phyloP scores from a whole-genome alignment of 2,797 vertebrate species.

The Helostoma temminkii region DNA sequence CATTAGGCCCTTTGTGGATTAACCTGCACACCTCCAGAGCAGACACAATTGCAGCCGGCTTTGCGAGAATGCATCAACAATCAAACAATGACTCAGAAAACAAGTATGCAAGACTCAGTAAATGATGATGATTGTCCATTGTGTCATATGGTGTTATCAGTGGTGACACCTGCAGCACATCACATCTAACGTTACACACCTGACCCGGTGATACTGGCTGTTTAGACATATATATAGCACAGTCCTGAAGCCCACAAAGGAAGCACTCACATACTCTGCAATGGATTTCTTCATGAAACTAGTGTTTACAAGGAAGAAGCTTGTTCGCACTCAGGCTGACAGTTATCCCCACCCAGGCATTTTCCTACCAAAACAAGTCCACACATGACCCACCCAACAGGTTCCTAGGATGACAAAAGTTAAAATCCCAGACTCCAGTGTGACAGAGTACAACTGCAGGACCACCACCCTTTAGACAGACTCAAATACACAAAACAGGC shows the following conservation, averaged over 20 bases:
- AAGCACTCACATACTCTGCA: neutral
- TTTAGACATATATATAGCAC: slow-evolving; percentile 15
- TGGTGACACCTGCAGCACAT: slow-evolving; percentile 51
- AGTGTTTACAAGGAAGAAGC: slow-evolving; percentile 36
- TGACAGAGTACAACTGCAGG: slow-evolving; percentile 22
- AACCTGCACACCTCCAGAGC: slow-evolving; percentile 66
- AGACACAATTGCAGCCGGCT: slow-evolving; percentile 52
- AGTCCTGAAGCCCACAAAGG: slow-evolving; percentile 18
- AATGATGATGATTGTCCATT: slow-evolving; percentile 11
- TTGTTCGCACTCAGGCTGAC: slow-evolving; percentile 49
- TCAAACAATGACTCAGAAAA: slow-evolving; percentile 58
- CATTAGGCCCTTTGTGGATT: slow-evolving; percentile 54
- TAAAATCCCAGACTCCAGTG: slow-evolving; percentile 3
- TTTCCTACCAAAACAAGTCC: slow-evolving; percentile 71
- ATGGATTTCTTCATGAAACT: slow-evolving; percentile 13
- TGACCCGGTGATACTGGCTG: slow-evolving; percentile 1
- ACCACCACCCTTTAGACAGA: slow-evolving; percentile 45
- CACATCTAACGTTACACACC: slow-evolving; percentile 17
- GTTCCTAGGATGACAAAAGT: slow-evolving; percentile 58
- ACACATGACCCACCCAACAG: slow-evolving; percentile 78
- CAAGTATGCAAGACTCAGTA: neutral
- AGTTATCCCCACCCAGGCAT: slow-evolving; percentile 73
- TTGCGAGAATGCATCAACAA: slow-evolving; percentile 62
- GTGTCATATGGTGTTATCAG: slow-evolving; percentile 44
- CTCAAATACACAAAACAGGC: slow-evolving; percentile 34